Conservation (phyloP, 2,113 vertebrate species). For the Peromyscus maniculatus region DNA sequence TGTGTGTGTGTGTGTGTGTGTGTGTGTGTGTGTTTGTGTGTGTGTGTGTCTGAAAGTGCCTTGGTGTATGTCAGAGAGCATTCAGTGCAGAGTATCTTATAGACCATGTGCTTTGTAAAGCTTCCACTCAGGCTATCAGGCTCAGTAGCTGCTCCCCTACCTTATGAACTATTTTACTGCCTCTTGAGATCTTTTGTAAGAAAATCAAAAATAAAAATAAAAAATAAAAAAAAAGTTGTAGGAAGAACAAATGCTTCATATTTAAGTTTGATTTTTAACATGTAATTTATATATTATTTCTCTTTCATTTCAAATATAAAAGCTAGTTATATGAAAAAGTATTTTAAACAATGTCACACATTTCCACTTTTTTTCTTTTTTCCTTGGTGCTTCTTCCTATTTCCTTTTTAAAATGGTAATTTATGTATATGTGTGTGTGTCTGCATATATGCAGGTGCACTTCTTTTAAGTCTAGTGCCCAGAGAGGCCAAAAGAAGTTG, state of each 20-base stretch:
- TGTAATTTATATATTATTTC: neutral
- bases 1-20: neutral
- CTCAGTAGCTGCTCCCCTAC: no score
- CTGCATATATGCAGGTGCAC: neutral
- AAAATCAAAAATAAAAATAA: no score
- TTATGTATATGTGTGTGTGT: neutral
- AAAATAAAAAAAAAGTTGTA: neutral
- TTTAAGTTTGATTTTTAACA: neutral
- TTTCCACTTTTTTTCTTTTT: neutral
- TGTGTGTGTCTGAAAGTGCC: neutral
- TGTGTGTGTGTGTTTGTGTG: no score
- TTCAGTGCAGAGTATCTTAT: neutral
- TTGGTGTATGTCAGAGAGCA: neutral
- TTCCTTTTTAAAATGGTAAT: neutral
- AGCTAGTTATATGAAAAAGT: neutral
- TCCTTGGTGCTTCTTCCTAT: neutral
- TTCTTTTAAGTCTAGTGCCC: neutral
- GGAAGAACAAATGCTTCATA: neutral
- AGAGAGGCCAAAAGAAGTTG: neutral
- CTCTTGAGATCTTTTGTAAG: neutral
- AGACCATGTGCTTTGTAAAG: neutral
- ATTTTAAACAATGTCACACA: neutral
- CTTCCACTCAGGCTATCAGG: neutral
- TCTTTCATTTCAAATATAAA: neutral
- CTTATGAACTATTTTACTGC: no score